Percentiles rank a stretch among this genome's conserved stretches.
Evolutionary conservation across 2,888 invertebrate species (phyloP).

Genomic region (Bellardia pandia): DNA sequence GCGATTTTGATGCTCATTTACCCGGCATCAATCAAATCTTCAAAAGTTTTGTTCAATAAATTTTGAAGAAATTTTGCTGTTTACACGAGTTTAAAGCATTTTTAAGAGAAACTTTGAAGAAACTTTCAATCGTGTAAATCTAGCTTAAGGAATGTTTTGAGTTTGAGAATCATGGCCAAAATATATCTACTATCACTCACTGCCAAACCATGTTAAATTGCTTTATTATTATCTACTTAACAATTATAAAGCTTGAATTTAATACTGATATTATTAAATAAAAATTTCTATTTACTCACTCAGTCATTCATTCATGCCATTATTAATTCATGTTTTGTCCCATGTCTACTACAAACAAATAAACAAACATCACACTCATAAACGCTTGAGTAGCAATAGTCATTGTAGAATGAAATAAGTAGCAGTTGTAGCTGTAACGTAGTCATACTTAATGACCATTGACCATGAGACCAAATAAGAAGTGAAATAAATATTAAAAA

Average conservation of each 20-base stretch:
- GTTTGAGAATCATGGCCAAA: too few species aligned
- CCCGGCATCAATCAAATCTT: too few species aligned
- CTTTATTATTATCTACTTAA: background rate
- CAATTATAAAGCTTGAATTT: background rate
- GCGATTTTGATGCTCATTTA: too few species aligned
- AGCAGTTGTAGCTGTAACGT: slow-evolving; percentile 21
- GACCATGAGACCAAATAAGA: slow-evolving; percentile 69
- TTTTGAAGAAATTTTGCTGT: too few species aligned
- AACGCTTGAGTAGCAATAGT: slow-evolving; percentile 30
- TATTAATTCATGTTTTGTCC: slow-evolving; percentile 51
- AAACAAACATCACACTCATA: background rate
- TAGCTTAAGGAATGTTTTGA: too few species aligned
- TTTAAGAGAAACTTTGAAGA: too few species aligned
- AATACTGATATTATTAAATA: background rate
- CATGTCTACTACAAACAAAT: slow-evolving; percentile 27
- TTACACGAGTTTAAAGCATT: too few species aligned
- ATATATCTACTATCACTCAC: too few species aligned
- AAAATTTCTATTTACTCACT: slow-evolving; percentile 17
- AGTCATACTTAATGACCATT: slow-evolving; percentile 60
- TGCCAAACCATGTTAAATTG: too few species aligned
- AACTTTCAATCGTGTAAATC: too few species aligned
- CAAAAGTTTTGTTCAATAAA: too few species aligned
- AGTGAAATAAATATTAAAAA: slow-evolving; percentile 42
- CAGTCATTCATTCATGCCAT: background rate
- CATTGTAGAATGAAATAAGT: background rate